Base-by-base conservation (phyloP, 2,113 vertebrate genomes). In the Epinephelus fuscoguttatus region DNA sequence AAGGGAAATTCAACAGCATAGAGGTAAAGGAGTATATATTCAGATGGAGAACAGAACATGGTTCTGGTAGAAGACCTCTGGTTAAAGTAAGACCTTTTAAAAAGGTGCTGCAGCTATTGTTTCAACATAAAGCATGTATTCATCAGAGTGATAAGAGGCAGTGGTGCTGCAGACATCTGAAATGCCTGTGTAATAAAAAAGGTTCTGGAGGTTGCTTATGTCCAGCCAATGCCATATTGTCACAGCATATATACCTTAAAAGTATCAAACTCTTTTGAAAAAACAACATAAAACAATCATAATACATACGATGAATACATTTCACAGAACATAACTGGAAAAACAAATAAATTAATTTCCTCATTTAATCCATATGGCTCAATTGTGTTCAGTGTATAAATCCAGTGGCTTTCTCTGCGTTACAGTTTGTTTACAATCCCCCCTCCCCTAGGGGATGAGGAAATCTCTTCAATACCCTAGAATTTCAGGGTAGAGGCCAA, bases 1-100 rank as follows among this genome's bases (percentile, higher is more conserved):
- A 79, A 47, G 7, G n/a, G 6, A 81, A 63, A 62, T 78, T 75
- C 61, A 75, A 66, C 62, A 55, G 47, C 14, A 66, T 66, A 37
- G 50, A 47, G 2, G 19, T 15, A 53, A 69, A 81, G 6, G 42
- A 68, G 81, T 60, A 60, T 59, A 70, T 30, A 47, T 55, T 69
- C 21, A 57, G 23, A 30, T 45, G 10, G 50, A 60, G 45, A 60
- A 45, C 42, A 50, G 40, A 19, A n/a, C 3, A 47, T 40, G 7
- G 3, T 17, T 25, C 9, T 59, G 9, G 19, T 40, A 40, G 25
- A 69, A 50, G 55, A 30, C 18, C 18, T 78, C 0, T 49, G 19
- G 11, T 66, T 56, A 53, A 11, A n/a, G 10, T 18, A 13, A 56
- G 5, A 71, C 12, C 37, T 42, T 79, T 27, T 45, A 61, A 70